Evolutionary conservation across 35 echinoderm and acorn worm genomes (phyloP).

Genomic region (Ophioderma brevispina): DNA sequence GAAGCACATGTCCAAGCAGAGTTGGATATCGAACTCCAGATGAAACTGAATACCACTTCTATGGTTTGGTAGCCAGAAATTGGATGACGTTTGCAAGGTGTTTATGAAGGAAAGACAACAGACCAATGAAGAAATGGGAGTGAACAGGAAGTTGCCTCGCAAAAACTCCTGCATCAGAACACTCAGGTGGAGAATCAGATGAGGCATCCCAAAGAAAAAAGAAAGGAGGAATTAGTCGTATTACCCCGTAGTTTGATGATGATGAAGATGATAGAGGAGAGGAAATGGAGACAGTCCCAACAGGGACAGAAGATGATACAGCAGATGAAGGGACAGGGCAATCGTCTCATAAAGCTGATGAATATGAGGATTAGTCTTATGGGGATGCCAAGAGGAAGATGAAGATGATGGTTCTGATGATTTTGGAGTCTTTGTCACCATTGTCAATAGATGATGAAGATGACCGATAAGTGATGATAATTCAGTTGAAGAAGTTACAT

Average conservation of each 20-base stretch:
- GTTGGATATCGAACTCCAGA: conserved; percentile 35
- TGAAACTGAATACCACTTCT: conserved; percentile 48
- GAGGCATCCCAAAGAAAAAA: background rate
- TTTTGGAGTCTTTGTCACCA: background rate
- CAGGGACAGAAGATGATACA: background rate
- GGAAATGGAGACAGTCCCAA: background rate
- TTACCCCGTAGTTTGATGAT: background rate
- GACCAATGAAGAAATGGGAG: background rate
- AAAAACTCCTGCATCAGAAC: background rate
- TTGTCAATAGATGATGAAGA: background rate
- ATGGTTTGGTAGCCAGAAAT: conserved; percentile 25
- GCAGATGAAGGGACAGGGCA: background rate
- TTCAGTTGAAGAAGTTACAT: background rate
- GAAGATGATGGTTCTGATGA: background rate
- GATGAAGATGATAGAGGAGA: background rate
- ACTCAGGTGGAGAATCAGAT: background rate
- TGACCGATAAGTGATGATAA: background rate
- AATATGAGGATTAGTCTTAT: background rate
- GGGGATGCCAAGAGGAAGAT: background rate
- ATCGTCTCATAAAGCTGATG: background rate
- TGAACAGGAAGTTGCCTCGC: background rate
- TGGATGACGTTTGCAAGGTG: conserved; percentile 24
- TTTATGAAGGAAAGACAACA: conserved; percentile 5
- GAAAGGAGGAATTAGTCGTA: background rate
- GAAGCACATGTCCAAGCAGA: conserved; percentile 48